Evolutionary conservation across 2,113 vertebrate species (phyloP).

Genomic region (Thryonomys swinderianus): DNA sequence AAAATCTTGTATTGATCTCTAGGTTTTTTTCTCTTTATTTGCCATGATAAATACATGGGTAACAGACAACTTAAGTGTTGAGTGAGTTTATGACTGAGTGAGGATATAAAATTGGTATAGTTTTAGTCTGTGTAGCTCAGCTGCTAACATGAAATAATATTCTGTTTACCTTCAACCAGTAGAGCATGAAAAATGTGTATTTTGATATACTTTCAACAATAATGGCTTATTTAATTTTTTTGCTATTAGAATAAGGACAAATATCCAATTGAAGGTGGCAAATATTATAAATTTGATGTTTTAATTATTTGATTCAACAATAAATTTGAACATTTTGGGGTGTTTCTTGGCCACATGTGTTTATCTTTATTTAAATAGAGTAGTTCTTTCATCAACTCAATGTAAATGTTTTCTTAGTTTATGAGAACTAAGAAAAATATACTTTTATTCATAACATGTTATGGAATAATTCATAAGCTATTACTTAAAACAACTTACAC

Average conservation of each 20-base stretch:
- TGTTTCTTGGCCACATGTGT: not conserved
- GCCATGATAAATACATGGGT: not conserved
- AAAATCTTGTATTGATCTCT: not conserved
- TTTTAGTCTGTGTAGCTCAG: not conserved
- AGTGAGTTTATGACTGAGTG: not conserved
- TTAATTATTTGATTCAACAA: not conserved
- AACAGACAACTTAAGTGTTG: not conserved
- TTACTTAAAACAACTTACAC: not conserved
- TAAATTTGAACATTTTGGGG: not conserved
- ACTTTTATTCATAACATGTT: not conserved
- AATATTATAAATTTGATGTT: conserved; percentile 5
- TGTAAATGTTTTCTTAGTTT: conserved; percentile 19
- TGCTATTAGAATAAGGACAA: not conserved
- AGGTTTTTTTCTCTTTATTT: not conserved
- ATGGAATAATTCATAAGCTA: not conserved
- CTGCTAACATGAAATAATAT: not conserved
- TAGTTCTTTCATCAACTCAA: not conserved
- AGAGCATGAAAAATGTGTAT: not conserved
- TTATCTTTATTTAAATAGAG: not conserved
- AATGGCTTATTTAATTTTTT: not conserved
- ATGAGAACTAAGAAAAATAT: not conserved
- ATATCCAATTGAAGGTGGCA: not conserved
- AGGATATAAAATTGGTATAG: not conserved
- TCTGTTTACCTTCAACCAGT: not conserved
- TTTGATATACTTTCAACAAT: not conserved